Evolutionary conservation across 1,140 invertebrate species (phyloP), one percentile per base, ranked within the genome.

Genomic region (Drosophila micromelanica): DNA sequence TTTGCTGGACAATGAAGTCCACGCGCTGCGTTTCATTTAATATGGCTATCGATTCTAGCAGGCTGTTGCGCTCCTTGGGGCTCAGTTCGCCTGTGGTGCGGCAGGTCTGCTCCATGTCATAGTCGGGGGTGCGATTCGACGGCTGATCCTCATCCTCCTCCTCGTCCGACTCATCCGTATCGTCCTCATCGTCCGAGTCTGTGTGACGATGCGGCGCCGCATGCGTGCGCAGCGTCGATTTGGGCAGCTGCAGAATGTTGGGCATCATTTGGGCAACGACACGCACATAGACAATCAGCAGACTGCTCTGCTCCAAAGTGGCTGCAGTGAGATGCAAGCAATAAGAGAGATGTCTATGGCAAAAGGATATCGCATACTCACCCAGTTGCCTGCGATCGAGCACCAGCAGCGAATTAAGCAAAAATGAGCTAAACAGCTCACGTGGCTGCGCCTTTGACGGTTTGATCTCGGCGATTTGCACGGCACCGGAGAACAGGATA

Each of bases 1-100:
- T 93, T 13, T 94, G 93, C 13, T 93, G 81, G 0, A 95, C 82
- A 55, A 96, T 94, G 1, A 93, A 92, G 23, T 94, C 93, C 51
- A 96, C 95, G 0, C 94, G 93, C 6, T 94, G 92, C 12, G 94
- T 93, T 56, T 96, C 94, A 74, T 96, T 97, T 8, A 97, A 75
- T 84, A 96, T 93, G 20, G 91, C 91, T 40, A 95, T 92, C 45
- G 94, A 94, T 59, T 94, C 92, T n/a, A 93, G 85, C 15, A 94
- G 70, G 8, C 91, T 81, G 46, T 93, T 91, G 0, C 91, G 78
- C 48, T 94, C 93, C 6, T 91, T 76, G 69, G 86, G 79, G 37
- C 91, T 93, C 77, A 74, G 93, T 86, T 23, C 92, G 7, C 92
- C 91, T 7, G 79, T 81, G 3, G 75, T 62, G 2, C 76, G 49